Percentiles rank a stretch among this genome's conserved stretches.
These are phyloP conservation scores for Amniataba percoides DNA, from an alignment of 2,797 vertebrate genomes.

Conservation along the genomic window DNA sequence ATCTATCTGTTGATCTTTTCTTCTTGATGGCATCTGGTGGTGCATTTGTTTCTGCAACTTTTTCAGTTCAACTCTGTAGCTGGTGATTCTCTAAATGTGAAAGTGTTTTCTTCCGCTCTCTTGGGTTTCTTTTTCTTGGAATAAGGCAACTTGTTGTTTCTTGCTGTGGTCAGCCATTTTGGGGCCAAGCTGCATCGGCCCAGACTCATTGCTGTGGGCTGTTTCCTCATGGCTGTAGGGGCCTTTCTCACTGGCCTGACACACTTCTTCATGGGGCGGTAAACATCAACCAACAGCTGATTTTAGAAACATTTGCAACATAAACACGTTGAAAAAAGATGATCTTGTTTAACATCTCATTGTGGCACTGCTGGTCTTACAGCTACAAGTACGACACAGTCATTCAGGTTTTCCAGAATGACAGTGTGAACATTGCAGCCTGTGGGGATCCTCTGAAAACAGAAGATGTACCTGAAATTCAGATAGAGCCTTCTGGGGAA, in stretches of 20 bases:
- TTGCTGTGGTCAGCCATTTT: constrained; percentile 86
- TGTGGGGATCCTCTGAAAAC: constrained; percentile 67
- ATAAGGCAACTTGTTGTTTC: constrained; percentile 85
- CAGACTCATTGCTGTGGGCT: constrained; percentile 82
- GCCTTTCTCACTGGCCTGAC: constrained; percentile 83
- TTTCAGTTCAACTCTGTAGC: not conserved
- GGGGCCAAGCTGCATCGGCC: constrained; percentile 86
- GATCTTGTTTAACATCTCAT: not conserved
- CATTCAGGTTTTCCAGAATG: constrained; percentile 71
- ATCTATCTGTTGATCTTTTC: not conserved
- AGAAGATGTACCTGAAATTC: constrained; percentile 24
- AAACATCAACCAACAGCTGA: not conserved
- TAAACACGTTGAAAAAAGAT: fast-evolving
- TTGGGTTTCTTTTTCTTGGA: not conserved
- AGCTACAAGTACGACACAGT: constrained; percentile 83
- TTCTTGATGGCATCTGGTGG: not conserved
- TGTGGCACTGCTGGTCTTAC: constrained; percentile 25
- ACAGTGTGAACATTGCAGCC: constrained; percentile 69
- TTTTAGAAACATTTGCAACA: not conserved
- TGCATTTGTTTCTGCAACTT: not conserved
- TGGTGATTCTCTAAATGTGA: not conserved
- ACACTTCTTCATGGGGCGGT: constrained; percentile 89
- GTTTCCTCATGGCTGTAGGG: constrained; percentile 83
- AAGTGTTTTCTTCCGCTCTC: not conserved
- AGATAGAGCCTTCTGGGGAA: constrained; percentile 37